Base-by-base conservation (phyloP, 2,113 vertebrate genomes). In the Oriolus oriolus region DNA sequence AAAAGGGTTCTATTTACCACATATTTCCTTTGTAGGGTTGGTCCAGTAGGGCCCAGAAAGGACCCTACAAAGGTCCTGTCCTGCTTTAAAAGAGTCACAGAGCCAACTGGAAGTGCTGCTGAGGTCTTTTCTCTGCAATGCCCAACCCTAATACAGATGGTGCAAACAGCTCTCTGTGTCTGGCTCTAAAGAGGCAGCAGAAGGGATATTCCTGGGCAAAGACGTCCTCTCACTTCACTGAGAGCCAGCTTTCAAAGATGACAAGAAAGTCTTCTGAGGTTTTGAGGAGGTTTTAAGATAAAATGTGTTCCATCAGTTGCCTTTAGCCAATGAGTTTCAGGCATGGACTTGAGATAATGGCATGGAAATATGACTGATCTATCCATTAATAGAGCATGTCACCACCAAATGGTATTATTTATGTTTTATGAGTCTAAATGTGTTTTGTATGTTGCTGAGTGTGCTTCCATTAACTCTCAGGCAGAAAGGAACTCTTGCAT, bases 361-460 rank as follows among this genome's bases (percentile, higher is more conserved):
- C 84, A 89, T 74, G 93, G 93, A 97, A 98, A 97, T 87, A 53
- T 37, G 57, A 87, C 84, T 86, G 56, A 96, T 89, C 80, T 93
- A 91, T 80, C 96, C 73, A 94, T 96, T 95, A 94, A 97, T 84
- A 92, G 83, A 97, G 77, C 52, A 75, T 59, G 35, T 87, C 74
- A 64, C 59, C 79, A 90, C 74, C 83, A 96, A 93, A 97, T 97
- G 87, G 89, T 87, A 89, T 93, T 95, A 97, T 95, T 91, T 94
- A 97, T 96, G 88, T 97, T 97, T 98, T 96, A 97, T 97, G 94
- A 97, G 84, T 61, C 90, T 91, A 96, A 97, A 97, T 97, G 95
- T 96, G 90, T 61, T 97, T 96, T 96, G 30, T 68, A 37, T 95
- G 90, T 95, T 95, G 84, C 86, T 85, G 80, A 95, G 76, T 61